Percentiles rank a stretch among this genome's conserved stretches.
Evolutionary conservation across 2,797 vertebrate species (phyloP).

Genomic region (Otolemur crassicaudatus): DNA sequence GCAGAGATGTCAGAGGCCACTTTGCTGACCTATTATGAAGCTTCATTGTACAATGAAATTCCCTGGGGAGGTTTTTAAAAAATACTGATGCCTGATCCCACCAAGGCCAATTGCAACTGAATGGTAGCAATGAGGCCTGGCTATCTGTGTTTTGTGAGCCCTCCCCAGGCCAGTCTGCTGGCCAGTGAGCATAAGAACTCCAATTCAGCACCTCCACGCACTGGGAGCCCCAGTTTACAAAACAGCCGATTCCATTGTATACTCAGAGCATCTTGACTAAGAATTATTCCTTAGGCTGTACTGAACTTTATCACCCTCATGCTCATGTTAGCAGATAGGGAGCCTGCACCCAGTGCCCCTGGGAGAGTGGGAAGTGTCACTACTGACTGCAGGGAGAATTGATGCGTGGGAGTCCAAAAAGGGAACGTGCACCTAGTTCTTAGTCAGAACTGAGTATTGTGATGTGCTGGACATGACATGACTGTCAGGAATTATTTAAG

Average conservation of each 20-base stretch:
- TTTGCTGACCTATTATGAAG: background rate
- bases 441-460: background rate
- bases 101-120: background rate
- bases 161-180: background rate
- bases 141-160: too few relatives aligned
- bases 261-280: background rate
- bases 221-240: background rate
- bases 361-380: too few relatives aligned
- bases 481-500: background rate
- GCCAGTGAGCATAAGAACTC: too few relatives aligned
- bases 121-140: background rate
- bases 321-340: background rate
- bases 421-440: background rate
- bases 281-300: background rate
- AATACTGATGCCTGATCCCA: background rate
- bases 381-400: background rate
- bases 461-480: background rate
- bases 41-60: background rate
- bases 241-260: background rate
- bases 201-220: background rate
- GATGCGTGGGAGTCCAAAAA: background rate
- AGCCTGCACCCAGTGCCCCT: fast-evolving
- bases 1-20: background rate
- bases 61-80: background rate
- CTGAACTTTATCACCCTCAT: background rate